Evolutionary conservation across 2,888 invertebrate genomes (phyloP).

Genomic region (Hirtodrosophila trivittata): DNA sequence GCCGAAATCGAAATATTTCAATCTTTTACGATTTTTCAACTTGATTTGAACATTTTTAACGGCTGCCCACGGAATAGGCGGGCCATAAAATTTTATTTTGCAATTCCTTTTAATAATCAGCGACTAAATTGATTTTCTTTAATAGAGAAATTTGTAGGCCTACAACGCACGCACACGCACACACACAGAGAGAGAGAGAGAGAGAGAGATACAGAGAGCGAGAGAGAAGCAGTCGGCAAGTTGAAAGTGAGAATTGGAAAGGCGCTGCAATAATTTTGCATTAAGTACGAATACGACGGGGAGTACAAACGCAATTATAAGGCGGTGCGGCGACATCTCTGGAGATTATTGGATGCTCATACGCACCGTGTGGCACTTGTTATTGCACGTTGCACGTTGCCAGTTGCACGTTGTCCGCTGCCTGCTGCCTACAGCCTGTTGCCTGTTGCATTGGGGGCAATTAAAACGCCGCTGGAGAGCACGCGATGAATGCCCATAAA

Average conservation of each 20-base stretch:
- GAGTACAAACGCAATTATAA: slow-evolving; percentile 69
- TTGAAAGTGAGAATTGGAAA: slow-evolving; percentile 75
- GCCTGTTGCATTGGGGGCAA: slow-evolving; percentile 55
- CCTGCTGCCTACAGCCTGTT: slow-evolving; percentile 8
- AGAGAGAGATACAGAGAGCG: slow-evolving; percentile 14
- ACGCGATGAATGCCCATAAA: slow-evolving; percentile 80
- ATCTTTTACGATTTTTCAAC: slow-evolving; percentile 64
- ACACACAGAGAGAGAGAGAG: slow-evolving; percentile 8
- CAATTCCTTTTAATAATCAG: slow-evolving; percentile 32
- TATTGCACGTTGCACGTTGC: slow-evolving; percentile 40
- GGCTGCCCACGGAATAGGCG: slow-evolving; percentile 43
- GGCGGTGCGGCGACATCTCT: slow-evolving; percentile 72
- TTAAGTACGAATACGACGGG: slow-evolving; percentile 69
- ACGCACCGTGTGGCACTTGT: slow-evolving; percentile 66
- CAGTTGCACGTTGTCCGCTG: slow-evolving; percentile 23
- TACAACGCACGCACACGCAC: slow-evolving; percentile 30
- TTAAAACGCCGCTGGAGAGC: slow-evolving; percentile 73
- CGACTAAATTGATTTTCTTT: slow-evolving; percentile 52
- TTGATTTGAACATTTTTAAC: slow-evolving; percentile 53
- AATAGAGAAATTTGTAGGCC: slow-evolving; percentile 65
- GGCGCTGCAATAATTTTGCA: slow-evolving; percentile 77
- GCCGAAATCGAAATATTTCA: slow-evolving; percentile 68
- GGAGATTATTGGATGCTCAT: slow-evolving; percentile 72
- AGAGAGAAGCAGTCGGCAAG: slow-evolving; percentile 46
- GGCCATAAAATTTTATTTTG: slow-evolving; percentile 51